phyloP scores from a whole-genome alignment of 2,888 invertebrate species.

The Sympetrum striolatum region DNA sequence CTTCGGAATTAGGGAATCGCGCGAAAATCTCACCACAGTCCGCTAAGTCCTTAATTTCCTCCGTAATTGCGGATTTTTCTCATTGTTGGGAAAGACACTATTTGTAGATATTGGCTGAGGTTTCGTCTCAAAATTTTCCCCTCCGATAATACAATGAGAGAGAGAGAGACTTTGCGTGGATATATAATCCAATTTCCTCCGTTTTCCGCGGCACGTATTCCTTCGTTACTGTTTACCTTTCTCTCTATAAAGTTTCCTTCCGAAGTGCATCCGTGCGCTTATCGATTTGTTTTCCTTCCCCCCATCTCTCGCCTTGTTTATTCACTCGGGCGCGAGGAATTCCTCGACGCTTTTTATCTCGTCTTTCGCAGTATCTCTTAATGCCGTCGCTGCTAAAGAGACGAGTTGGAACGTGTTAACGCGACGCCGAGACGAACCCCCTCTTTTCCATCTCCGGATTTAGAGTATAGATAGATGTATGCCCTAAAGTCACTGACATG shows the following conservation, averaged over 20 bases:
- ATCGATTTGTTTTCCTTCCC: not conserved
- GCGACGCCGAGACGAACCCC: no score
- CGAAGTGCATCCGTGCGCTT: not conserved
- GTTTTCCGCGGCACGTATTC: not conserved
- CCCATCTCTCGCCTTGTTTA: not conserved
- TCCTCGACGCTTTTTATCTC: not conserved
- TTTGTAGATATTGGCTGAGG: no score
- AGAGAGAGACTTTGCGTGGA: not conserved
- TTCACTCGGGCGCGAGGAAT: not conserved
- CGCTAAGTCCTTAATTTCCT: no score
- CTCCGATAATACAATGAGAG: not conserved
- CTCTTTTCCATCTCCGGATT: no score
- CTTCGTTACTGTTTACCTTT: not conserved
- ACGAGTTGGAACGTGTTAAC: no score
- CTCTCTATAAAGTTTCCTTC: not conserved
- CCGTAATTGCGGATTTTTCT: no score
- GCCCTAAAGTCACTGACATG: no score
- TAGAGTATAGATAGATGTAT: no score
- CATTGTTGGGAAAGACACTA: no score
- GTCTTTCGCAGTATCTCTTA: not conserved
- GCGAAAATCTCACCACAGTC: no score
- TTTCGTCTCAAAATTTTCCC: no score
- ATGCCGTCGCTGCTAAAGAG: not conserved
- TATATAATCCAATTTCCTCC: not conserved
- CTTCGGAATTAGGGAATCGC: no score